Base-by-base conservation (phyloP, 2,888 invertebrate genomes). In the Chrysotoxum bicinctum region DNA sequence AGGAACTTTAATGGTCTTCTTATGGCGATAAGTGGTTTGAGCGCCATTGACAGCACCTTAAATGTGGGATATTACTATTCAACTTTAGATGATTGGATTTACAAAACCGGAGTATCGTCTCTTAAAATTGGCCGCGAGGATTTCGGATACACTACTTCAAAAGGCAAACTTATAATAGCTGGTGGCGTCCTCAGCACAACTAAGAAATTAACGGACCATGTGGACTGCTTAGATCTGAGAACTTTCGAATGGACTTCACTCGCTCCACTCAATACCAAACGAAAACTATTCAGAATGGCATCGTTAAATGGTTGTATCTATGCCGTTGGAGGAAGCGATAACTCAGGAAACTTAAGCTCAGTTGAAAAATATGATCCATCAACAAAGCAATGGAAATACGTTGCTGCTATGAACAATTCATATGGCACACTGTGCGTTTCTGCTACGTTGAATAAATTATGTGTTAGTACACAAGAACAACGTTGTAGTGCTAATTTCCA, bases 21-120 rank as follows among this genome's bases (percentile, higher is more conserved):
- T 0, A 66, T 66, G 19, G 64, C 56, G 2, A 40, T 78, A 10
- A 72, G 56, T 56, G 72, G 78, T 3, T 78, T 26, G 54, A 10
- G 1, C 9, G 12, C 10, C 1, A 66, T 21, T 10, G 21, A 8
- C 2, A 21, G 32, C 2, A n/a, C 14, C 19, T 48, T 66, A 6
- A 66, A 66, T 30, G 8, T 66, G 7, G 48, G 48, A 9, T 14
- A 48, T 1, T 48, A 48, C n/a, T 35, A 35, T n/a, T 48, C 64
- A 0, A 19, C 8, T 19, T 48, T 32, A 2, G 21, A 48, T 26
- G 21, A 66, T 0, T 66, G 64, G 64, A 21, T 35, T 2, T 66
- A 66, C 21, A 48, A 32, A 35, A 8, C 19, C 1, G 19, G 21
- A 45, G 12, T 62, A 8, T 14, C 48, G 1, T 10, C 9, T 21